phyloP scores from a whole-genome alignment of 2,888 invertebrate genomes.

The Dasysyrphus albostriatus region DNA sequence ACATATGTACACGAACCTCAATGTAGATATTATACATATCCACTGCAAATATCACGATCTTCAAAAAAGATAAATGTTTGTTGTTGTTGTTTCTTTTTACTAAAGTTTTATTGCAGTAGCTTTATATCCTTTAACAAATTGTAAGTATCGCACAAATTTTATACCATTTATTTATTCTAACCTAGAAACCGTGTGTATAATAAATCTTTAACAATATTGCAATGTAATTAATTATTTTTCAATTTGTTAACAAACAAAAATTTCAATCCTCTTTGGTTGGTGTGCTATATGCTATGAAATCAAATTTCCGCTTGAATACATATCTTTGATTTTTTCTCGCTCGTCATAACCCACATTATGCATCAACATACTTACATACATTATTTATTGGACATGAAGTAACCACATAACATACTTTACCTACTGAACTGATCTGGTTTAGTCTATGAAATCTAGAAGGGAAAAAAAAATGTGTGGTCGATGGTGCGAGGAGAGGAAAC shows the following conservation, averaged over 20 bases:
- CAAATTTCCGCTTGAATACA: slow-evolving; percentile 61
- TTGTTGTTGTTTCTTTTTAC: not conserved
- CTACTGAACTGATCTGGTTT: slow-evolving; percentile 35
- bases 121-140: slow-evolving; percentile 28
- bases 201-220: slow-evolving; percentile 34
- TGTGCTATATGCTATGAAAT: slow-evolving; percentile 30
- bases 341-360: slow-evolving; percentile 26
- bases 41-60: slow-evolving; percentile 26
- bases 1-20: not conserved
- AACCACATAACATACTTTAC: slow-evolving; percentile 2
- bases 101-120: not conserved
- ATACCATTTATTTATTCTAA: slow-evolving; percentile 17
- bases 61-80: slow-evolving; percentile 20
- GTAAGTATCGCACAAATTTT: slow-evolving; percentile 29
- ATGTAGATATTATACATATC: not conserved
- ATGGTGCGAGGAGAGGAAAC: slow-evolving; percentile 27
- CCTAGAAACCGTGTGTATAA: slow-evolving; percentile 9
- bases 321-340: slow-evolving; percentile 36
- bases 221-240: slow-evolving; percentile 52
- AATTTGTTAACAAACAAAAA: slow-evolving; percentile 43
- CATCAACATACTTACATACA: not conserved
- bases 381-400: slow-evolving; percentile 20
- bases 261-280: slow-evolving; percentile 15
- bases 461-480: slow-evolving; percentile 40
- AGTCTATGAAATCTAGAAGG: slow-evolving; percentile 29